Percentiles rank a stretch among this genome's conserved stretches.
Conservation (phyloP, 2,113 vertebrate genomes). For the Archilochus colubris region DNA sequence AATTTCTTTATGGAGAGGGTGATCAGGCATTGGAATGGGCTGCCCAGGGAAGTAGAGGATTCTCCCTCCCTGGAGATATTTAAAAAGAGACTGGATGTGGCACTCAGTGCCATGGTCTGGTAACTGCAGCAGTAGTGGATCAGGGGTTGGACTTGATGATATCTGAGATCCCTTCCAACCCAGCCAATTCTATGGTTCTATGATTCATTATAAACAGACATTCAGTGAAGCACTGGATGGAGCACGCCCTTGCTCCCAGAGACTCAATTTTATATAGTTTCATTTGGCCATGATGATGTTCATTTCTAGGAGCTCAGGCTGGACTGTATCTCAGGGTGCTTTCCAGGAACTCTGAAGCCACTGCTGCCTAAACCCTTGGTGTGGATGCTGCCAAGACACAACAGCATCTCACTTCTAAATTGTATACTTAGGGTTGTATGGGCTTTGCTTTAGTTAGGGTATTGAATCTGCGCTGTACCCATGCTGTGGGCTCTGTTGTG, state of each 20-base stretch:
- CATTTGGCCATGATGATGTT: background rate
- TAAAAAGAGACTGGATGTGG: too few species aligned
- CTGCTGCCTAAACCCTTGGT: background rate
- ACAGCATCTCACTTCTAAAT: background rate
- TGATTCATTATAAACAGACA: background rate
- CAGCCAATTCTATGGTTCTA: too few species aligned
- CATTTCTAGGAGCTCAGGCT: background rate
- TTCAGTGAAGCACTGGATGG: background rate
- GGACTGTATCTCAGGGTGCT: background rate
- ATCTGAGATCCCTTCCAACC: too few species aligned
- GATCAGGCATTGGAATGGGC: too few species aligned
- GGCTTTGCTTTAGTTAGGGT: background rate
- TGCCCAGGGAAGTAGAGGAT: too few species aligned
- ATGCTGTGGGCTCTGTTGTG: background rate
- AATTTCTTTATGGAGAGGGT: too few species aligned
- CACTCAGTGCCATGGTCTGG: too few species aligned
- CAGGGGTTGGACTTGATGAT: too few species aligned
- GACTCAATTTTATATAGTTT: background rate
- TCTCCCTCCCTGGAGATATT: too few species aligned
- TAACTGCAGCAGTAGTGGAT: too few species aligned
- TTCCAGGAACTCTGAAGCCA: background rate
- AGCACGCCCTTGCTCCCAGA: background rate
- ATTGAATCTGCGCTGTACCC: background rate
- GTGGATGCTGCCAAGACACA: background rate
- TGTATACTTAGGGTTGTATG: accelerated